phyloP scores from a whole-genome alignment of 2,113 vertebrate species.

The Tragelaphus strepsiceros region DNA sequence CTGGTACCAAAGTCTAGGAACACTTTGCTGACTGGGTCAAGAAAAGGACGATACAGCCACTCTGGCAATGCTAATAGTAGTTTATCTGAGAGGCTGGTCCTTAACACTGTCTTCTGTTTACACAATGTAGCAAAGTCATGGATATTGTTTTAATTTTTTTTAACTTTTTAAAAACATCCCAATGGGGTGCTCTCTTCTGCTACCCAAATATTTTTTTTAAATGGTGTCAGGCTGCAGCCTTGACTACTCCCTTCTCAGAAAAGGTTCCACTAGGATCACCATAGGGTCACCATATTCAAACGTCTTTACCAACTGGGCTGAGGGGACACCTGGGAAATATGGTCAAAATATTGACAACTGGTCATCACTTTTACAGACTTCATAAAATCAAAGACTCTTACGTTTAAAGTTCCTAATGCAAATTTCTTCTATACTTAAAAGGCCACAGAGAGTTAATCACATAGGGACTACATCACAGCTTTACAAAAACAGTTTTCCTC shows the following conservation, averaged over 20 bases:
- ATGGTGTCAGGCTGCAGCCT: not conserved
- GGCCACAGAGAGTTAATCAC: slow-evolving; percentile 4
- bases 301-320: not conserved
- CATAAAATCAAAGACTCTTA: not conserved
- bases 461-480: not conserved
- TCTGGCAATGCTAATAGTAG: not conserved
- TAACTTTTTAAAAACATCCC: not conserved
- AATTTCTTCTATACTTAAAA: not conserved
- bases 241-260: not conserved
- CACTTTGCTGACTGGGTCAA: not conserved
- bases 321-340: not conserved
- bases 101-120: not conserved
- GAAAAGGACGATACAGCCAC: not conserved
- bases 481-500: not conserved
- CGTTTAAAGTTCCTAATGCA: not conserved
- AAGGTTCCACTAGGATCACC: not conserved
- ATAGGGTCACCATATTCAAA: not conserved
- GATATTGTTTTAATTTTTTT: not conserved
- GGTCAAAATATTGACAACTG: not conserved
- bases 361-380: not conserved
- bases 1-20: not conserved
- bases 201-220: not conserved
- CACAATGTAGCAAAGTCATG: not conserved
- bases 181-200: not conserved
- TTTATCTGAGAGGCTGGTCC: not conserved